Conservation (phyloP, 1,140 invertebrate genomes). For the Medauroidea extradentata region DNA sequence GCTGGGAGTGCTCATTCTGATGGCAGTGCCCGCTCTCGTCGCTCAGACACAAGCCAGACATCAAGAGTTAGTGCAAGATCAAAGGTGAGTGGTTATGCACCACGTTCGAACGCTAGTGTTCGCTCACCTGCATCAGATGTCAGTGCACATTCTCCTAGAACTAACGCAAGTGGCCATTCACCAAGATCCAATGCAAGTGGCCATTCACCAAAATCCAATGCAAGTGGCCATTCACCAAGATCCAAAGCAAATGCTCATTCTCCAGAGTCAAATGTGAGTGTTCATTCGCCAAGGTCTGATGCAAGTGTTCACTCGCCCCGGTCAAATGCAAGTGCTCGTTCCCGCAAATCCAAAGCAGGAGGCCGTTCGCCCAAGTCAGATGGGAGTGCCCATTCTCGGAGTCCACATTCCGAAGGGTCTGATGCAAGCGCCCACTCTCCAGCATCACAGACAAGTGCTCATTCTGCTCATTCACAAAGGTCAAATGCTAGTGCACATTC, state of each 20-base stretch:
- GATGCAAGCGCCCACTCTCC: neutral
- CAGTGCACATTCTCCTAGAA: neutral
- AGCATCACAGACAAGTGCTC: neutral
- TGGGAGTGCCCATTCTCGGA: neutral
- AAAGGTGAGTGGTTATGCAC: neutral
- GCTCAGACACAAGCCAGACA: neutral
- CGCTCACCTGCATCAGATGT: neutral
- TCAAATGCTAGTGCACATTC: neutral
- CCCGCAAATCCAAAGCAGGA: neutral
- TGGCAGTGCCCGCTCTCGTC: neutral
- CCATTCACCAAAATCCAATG: conserved; percentile 2
- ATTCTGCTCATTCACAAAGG: neutral
- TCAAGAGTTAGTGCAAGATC: neutral
- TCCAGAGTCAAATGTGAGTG: neutral
- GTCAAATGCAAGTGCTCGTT: neutral
- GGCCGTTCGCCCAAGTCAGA: neutral
- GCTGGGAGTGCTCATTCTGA: neutral
- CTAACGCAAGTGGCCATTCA: neutral
- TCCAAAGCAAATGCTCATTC: neutral
- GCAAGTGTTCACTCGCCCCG: neutral
- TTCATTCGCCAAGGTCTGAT: neutral
- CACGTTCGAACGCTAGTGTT: neutral
- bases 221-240: neutral
- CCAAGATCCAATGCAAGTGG: neutral
- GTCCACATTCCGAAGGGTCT: neutral